A percentile compares a stretch with the other conserved stretches of the same genome.
phyloP scores from a whole-genome alignment of 2,888 invertebrate species.

The Chelonus formosanus region DNA sequence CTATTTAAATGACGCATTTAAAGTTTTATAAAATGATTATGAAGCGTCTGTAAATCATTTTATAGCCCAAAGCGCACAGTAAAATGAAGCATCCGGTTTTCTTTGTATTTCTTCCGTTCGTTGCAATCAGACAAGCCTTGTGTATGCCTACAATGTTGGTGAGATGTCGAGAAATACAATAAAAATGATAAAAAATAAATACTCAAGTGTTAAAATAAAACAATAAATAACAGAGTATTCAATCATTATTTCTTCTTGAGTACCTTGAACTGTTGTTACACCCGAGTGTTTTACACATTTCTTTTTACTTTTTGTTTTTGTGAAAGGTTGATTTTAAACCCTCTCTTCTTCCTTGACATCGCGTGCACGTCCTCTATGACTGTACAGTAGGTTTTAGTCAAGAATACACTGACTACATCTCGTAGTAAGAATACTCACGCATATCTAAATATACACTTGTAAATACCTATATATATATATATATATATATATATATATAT shows the following conservation, averaged over 20 bases:
- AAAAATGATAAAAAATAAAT: constrained; percentile 7
- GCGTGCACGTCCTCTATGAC: constrained; percentile 14
- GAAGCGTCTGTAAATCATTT: constrained; percentile 11
- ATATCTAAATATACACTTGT: constrained; percentile 45
- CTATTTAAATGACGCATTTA: constrained; percentile 1
- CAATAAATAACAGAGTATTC: not conserved
- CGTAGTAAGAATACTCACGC: constrained; percentile 41
- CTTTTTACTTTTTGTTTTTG: not conserved
- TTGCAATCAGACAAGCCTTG: constrained; percentile 13
- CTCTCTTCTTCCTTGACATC: constrained; percentile 15
- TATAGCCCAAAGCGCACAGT: constrained; percentile 5
- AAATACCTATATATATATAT: constrained; percentile 31
- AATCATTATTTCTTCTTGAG: constrained; percentile 22
- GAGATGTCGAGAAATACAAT: not conserved
- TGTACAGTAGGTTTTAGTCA: constrained; percentile 8
- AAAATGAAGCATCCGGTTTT: constrained; percentile 19
- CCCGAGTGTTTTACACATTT: constrained; percentile 3
- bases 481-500: constrained; percentile 31
- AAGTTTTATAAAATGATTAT: constrained; percentile 15
- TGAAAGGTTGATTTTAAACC: not conserved
- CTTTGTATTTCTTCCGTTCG: constrained; percentile 6
- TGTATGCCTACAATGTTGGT: not conserved
- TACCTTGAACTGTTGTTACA: constrained; percentile 24
- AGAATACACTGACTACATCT: constrained; percentile 30
- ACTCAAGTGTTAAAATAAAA: constrained; percentile 5